A percentile compares a stretch with the other conserved stretches of the same genome.
Conservation (phyloP, 2,888 invertebrate species). For the Oligia latruncula region DNA sequence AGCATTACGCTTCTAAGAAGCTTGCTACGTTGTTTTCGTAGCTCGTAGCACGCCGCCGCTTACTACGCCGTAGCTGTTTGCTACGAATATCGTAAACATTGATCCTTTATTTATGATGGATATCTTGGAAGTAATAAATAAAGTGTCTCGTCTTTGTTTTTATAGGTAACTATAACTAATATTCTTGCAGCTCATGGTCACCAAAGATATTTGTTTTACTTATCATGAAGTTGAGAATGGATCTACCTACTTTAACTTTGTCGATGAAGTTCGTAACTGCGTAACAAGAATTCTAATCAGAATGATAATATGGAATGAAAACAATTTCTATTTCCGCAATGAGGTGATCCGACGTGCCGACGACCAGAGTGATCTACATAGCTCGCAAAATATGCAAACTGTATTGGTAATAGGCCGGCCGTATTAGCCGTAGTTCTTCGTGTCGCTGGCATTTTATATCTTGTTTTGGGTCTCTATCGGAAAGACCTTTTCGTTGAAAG, state of each 20-base stretch:
- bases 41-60: slow-evolving; percentile 50
- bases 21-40: slow-evolving; percentile 49
- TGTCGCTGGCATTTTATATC: no score
- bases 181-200: slow-evolving; percentile 27
- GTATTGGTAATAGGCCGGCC: neutral
- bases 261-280: slow-evolving; percentile 29
- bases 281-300: slow-evolving; percentile 12
- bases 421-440: no score
- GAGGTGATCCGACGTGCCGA: no score
- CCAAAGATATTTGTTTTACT: slow-evolving; percentile 37
- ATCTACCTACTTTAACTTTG: slow-evolving; percentile 41
- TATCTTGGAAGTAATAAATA: slow-evolving; percentile 42
- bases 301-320: slow-evolving; percentile 20
- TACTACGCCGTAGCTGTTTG: slow-evolving; percentile 69
- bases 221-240: slow-evolving; percentile 31
- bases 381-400: slow-evolving; percentile 2
- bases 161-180: slow-evolving; percentile 27
- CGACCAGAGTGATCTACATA: neutral
- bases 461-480: no score
- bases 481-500: no score
- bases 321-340: slow-evolving; percentile 18
- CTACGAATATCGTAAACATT: slow-evolving; percentile 53
- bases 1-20: slow-evolving; percentile 9
- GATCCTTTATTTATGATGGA: slow-evolving; percentile 46
- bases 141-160: slow-evolving; percentile 33